Evolutionary conservation across 2,113 vertebrate species (phyloP), one percentile per base, ranked within the genome.

Genomic region (Sylvilagus bachmani): DNA sequence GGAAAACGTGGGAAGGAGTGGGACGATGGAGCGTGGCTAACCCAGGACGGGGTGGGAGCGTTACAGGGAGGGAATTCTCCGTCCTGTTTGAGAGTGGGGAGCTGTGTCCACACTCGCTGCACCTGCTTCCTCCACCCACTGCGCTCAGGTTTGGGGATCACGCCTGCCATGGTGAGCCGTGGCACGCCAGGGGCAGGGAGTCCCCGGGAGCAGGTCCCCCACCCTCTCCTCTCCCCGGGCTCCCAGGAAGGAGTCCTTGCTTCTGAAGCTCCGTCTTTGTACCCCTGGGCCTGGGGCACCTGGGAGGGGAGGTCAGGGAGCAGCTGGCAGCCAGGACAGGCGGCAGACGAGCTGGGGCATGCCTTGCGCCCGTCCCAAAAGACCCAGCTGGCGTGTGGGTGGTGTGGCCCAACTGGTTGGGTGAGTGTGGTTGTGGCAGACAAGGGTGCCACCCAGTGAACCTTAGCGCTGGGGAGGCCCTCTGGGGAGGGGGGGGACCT

Each of bases 401-500:
- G 89, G 92, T 91, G 86, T 85, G 70, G 96, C 86, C 75, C 3
- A 22, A 96, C 97, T 91, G 95, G 97, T 97, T 44, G 66, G 86
- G 89, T 75, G 38, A 96, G 94, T 22, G 9, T 29, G 88, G 94
- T 96, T 71, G 86, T 93, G 89, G 64, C 88, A 53, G 85, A 73
- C 0, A 2, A 86, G 75, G 58, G 81, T 83, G 79, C 79, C 85
- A 84, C 49, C 67, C 69, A n/a, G 75, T 1, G 49, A 84, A 12
- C 25, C 69, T 69, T 66, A 33, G 33, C 66, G 49, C 9, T 1
- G 10, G 74, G 74, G 55, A 70, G 66, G 55, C 51, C 5, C 29
- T 62, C 44, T 16, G 6, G 19, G 13, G 55, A 3, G 55, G 36
- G 73, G 80, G 53, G 90, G 14, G 27, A 16, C 38, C 55, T 51